These are phyloP conservation scores for Drosophila seguyi DNA, from an alignment of 1,140 invertebrate species.

Conservation along the genomic window DNA sequence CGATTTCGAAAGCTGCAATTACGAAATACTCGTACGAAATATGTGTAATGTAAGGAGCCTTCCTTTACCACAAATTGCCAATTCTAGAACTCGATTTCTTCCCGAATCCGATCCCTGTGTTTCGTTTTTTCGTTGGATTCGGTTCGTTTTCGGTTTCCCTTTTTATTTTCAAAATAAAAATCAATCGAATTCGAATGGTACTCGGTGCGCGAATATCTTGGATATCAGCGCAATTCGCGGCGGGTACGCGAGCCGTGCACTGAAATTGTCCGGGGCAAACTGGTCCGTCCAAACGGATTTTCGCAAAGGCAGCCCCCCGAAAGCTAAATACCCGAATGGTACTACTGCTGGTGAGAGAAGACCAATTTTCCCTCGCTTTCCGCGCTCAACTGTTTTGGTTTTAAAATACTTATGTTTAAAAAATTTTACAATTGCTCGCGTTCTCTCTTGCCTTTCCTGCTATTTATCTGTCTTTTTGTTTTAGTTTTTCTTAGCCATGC, in stretches of 20 bases:
- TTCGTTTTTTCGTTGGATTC: slow-evolving; percentile 55
- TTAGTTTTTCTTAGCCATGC: slow-evolving; percentile 16
- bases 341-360: slow-evolving; percentile 29
- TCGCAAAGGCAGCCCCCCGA: slow-evolving; percentile 52
- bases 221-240: slow-evolving; percentile 58
- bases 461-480: slow-evolving; percentile 23
- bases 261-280: slow-evolving; percentile 81
- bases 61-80: slow-evolving; percentile 51
- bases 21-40: slow-evolving; percentile 52
- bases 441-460: slow-evolving; percentile 21
- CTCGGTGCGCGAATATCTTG: slow-evolving; percentile 34
- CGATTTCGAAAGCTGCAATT: slow-evolving; percentile 59
- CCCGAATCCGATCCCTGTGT: slow-evolving; percentile 15
- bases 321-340: slow-evolving; percentile 15
- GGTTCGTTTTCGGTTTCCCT: slow-evolving; percentile 47
- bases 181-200: slow-evolving; percentile 45
- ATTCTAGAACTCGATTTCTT: slow-evolving; percentile 12
- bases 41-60: slow-evolving; percentile 25
- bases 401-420: slow-evolving; percentile 69
- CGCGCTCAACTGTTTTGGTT: slow-evolving; percentile 59
- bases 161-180: slow-evolving; percentile 55
- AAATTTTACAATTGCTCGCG: slow-evolving; percentile 55
- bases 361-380: slow-evolving; percentile 44
- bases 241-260: slow-evolving; percentile 72
- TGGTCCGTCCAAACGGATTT: slow-evolving; percentile 64